Evolutionary conservation across 2,797 vertebrate genomes (phyloP).

Genomic region (Oreonectes daqikongensis): DNA sequence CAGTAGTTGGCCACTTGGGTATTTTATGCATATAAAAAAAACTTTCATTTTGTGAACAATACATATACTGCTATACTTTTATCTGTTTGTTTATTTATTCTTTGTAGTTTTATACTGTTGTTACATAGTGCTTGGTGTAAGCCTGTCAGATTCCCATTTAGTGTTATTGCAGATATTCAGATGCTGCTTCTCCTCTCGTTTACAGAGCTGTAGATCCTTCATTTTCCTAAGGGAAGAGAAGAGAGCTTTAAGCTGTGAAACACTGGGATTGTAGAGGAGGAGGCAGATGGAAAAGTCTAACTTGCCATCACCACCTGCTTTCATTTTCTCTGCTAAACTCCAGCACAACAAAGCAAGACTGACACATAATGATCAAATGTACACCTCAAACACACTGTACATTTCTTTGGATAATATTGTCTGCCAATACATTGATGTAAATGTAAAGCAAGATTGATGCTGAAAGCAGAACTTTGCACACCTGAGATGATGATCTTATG

Average conservation of each 20-base stretch:
- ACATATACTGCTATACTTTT: not conserved
- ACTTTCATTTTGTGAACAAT: not conserved
- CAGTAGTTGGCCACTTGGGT: not conserved
- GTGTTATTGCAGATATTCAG: not conserved
- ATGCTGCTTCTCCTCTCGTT: not conserved
- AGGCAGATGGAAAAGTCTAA: slow-evolving; percentile 9
- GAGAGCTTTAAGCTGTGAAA: not conserved
- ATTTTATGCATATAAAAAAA: not conserved
- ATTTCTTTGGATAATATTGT: too few relatives aligned
- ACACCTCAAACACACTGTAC: too few relatives aligned
- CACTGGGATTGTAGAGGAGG: not conserved
- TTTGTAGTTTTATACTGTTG: too few relatives aligned
- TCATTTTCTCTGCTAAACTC: slow-evolving; percentile 23
- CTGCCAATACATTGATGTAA: too few relatives aligned
- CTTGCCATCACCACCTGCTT: slow-evolving; percentile 7
- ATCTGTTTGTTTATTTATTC: not conserved
- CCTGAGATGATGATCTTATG: too few relatives aligned
- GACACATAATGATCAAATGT: too few relatives aligned
- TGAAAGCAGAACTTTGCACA: not conserved
- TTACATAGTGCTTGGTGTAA: too few relatives aligned
- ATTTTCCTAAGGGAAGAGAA: not conserved
- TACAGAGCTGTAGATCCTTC: not conserved
- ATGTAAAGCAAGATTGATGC: not conserved
- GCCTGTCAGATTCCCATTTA: not conserved
- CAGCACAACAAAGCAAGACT: not conserved